Base-by-base conservation (phyloP, 2,888 invertebrate species). In the Seladonia tumulorum region DNA sequence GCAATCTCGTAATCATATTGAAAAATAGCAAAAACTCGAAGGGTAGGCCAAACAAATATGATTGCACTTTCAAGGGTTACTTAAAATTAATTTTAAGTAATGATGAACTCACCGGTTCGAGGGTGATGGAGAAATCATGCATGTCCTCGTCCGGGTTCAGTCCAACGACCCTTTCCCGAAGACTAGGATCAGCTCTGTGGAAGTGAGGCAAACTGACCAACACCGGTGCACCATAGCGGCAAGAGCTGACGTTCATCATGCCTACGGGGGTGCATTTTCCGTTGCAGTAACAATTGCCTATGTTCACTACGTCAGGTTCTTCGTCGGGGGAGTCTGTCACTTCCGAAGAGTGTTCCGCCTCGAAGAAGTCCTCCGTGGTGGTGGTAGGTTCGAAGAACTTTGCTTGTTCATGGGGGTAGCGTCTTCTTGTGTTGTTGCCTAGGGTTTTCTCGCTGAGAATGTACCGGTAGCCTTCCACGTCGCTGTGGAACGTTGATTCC, bases 181-280 rank as follows among this genome's bases (percentile, higher is more conserved):
- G 97, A 85, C 95, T 95, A 0, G 97, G 96, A 95, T 98, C 98
- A 0, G 96, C 98, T 90, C 97, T 96, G 92, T 97, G 96, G 95
- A 98, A 98, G 95, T 98, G 98, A 0, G 99, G 99, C 90, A 98
- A 96, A 0, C 98, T 98, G 89, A 98, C 96, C 93, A 98, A 98
- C 0, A 97, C 97, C 0, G 99, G 98, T 0, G 98, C 97, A 10
- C 97, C 98, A 92, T 96, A 97, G 78, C 98, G 96, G 90, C 98
- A 98, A 0, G 97, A 95, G 0, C 97, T 97, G n/a, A 98, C 96
- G 95, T 98, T 98, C 94, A 98, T 96, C 47, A 97, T 96, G 0
- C 98, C 98, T 2, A 96, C 96, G 85, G 97, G 97, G 25, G 96
- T 95, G 93, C 98, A 98, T 81, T 97, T 96, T 0, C 97, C 97